phyloP scores from a whole-genome alignment of 2,113 vertebrate species.

The Sapayoa aenigma region DNA sequence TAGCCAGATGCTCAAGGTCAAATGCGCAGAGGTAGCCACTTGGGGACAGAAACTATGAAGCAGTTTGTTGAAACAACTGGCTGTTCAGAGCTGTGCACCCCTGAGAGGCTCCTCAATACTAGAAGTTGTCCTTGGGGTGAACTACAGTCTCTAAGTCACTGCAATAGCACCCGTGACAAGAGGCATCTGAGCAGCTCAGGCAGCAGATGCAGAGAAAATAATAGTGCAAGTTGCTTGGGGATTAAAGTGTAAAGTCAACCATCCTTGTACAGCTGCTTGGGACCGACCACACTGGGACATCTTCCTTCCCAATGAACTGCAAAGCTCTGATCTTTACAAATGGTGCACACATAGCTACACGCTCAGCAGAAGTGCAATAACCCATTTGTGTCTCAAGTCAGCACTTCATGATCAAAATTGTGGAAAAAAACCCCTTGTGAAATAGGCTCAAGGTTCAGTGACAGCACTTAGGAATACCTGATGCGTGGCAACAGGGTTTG shows the following conservation, averaged over 20 bases:
- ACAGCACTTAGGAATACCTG: neutral
- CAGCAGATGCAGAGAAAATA: neutral
- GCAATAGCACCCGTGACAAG: neutral
- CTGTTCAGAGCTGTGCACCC: neutral
- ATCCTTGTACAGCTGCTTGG: neutral
- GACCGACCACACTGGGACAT: neutral
- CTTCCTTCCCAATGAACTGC: neutral
- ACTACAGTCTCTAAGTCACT: neutral
- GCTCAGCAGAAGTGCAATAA: neutral
- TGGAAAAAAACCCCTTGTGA: neutral
- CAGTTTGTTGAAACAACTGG: neutral
- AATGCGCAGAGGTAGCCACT: neutral
- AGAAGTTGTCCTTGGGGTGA: neutral
- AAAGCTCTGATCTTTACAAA: neutral
- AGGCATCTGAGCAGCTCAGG: neutral
- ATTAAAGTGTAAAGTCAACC: neutral
- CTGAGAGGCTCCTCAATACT: neutral
- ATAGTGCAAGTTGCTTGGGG: neutral
- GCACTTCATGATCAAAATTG: fast-evolving
- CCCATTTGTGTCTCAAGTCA: neutral
- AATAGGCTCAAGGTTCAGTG: neutral
- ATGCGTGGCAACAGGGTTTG: neutral
- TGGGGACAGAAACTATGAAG: neutral
- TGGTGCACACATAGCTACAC: neutral
- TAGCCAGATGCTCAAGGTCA: constrained; percentile 52